Base-by-base conservation (phyloP, 2,888 invertebrate species). In the Latrodectus hesperus region DNA sequence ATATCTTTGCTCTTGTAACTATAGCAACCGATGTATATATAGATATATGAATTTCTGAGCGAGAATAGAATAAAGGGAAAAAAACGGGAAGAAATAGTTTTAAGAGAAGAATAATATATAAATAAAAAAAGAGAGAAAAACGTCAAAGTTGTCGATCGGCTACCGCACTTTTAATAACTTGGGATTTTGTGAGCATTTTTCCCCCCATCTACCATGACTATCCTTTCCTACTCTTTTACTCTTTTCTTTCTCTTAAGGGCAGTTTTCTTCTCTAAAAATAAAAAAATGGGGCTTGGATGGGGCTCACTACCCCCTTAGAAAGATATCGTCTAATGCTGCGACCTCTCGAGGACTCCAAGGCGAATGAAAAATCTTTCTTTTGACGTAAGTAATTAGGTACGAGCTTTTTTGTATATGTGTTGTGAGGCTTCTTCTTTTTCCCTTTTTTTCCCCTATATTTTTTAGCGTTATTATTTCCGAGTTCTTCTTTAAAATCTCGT, bases 121-220 rank as follows among this genome's bases (percentile, higher is more conserved):
- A 74, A 26, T 52, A 72, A 64, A 72, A 71, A 60, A 38, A 22
- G n/a, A 53, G 55, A 82, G 67, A 76, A 83, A 88, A 88, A 88
- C 79, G 78, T 74, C 78, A 83, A 83, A 88, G 88, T 79, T 83
- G 83, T 83, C 88, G 78, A 88, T 83, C 84, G 76, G 51, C 82
- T 78, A 83, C 88, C 88, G 65, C 88, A 83, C 83, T 88, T 88
- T 88, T 83, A 88, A 88, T 88, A 88, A 88, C 83, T 88, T 79
- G 78, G 88, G 78, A 88, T 83, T 88, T 87, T 64, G 65, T 84
- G 14, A 17, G 14, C 67, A 78, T 71, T 73, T 53, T 70, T 72
- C 17, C 55, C 49, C 38, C 49, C 74, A 38, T 67, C 73, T 55
- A 3, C 51, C 22, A 64, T 65, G 65, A 52, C 17, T 10, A 60